These are phyloP conservation scores for Bos javanicus DNA, from an alignment of 2,113 vertebrate genomes.

Conservation along the genomic window DNA sequence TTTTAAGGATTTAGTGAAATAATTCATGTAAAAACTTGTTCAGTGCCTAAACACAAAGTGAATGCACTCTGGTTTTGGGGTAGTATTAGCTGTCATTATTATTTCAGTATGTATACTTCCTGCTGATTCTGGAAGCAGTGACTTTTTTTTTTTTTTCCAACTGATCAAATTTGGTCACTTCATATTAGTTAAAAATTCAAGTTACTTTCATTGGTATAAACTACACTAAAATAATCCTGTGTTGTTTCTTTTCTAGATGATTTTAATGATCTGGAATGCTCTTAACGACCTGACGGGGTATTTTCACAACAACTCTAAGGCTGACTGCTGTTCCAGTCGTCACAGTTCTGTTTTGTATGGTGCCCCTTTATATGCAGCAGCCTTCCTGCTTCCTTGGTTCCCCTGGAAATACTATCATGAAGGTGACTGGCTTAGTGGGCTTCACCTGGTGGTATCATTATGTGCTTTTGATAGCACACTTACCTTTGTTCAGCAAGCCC, in stretches of 20 bases:
- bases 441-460: constrained; percentile 86
- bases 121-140: not conserved
- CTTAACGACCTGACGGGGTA: constrained; percentile 91
- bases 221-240: not conserved
- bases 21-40: not conserved
- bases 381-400: constrained; percentile 94
- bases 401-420: constrained; percentile 88
- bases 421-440: constrained; percentile 88
- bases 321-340: constrained; percentile 79
- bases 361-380: constrained; percentile 83
- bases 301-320: constrained; percentile 85
- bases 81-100: not conserved
- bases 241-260: constrained; percentile 75
- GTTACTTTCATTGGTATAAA: not conserved
- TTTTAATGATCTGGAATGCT: constrained; percentile 94
- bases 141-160: not conserved
- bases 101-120: not conserved
- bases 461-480: constrained; percentile 88
- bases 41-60: not conserved
- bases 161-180: not conserved
- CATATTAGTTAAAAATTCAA: not conserved
- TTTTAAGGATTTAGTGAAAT: not conserved
- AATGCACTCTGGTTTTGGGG: not conserved
- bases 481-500: constrained; percentile 90
- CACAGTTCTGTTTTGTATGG: constrained; percentile 87